phyloP scores from a whole-genome alignment of 2,113 vertebrate species.

The Planiliza haematocheilus region DNA sequence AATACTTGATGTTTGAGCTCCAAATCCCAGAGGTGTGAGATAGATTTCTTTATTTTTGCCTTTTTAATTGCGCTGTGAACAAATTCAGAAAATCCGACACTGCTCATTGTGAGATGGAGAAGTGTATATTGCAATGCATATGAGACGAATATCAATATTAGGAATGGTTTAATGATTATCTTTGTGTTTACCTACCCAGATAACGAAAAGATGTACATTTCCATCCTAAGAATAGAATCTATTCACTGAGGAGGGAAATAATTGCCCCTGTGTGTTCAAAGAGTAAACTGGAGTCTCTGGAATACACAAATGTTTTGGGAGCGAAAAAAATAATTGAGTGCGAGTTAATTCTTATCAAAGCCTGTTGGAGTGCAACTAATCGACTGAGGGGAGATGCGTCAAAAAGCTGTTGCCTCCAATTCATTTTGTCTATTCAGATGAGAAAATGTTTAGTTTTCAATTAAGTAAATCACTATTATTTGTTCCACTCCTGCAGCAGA shows the following conservation, averaged over 20 bases:
- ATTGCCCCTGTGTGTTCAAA: conserved; percentile 73
- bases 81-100: not conserved
- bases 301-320: conserved; percentile 74
- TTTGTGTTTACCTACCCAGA: conserved; percentile 50
- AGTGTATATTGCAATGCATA: not conserved
- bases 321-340: conserved; percentile 78
- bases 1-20: conserved; percentile 39
- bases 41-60: conserved; percentile 13
- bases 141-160: conserved; percentile 6
- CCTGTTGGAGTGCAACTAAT: conserved; percentile 85
- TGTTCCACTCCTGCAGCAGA: conserved; percentile 78
- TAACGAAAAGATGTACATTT: conserved; percentile 50
- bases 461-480: conserved; percentile 84
- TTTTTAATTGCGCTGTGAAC: conserved; percentile 7
- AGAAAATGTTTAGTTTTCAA: conserved; percentile 85
- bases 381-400: conserved; percentile 77
- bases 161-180: conserved; percentile 11
- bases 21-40: conserved; percentile 13
- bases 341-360: conserved; percentile 84
- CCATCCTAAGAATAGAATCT: conserved; percentile 52
- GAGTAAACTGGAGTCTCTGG: conserved; percentile 67
- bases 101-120: conserved; percentile 6
- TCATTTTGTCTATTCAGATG: conserved; percentile 82
- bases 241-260: conserved; percentile 64
- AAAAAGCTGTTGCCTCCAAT: conserved; percentile 76